These are phyloP conservation scores for Actinernus sp. DNA, from an alignment of 92 coral and sea anemone genomes.

Conservation along the genomic window DNA sequence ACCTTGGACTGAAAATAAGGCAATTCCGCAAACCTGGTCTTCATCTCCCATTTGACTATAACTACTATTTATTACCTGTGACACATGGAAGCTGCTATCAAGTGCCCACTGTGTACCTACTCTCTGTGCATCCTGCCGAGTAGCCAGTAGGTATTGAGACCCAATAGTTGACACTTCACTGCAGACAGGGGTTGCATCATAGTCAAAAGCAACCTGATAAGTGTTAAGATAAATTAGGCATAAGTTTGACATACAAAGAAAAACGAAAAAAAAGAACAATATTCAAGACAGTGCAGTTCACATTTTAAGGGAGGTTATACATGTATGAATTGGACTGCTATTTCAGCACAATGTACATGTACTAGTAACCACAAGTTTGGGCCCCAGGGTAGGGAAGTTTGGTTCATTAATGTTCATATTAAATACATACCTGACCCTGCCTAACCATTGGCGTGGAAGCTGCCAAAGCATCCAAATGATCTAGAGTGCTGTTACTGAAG, in stretches of 20 bases:
- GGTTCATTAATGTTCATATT: no score
- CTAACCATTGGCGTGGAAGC: slow-evolving; percentile 89
- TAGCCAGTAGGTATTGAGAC: slow-evolving; percentile 65
- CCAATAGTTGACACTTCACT: slow-evolving; percentile 68
- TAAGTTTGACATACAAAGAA: no score
- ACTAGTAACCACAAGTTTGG: no score
- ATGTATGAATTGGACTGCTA: not conserved
- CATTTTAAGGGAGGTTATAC: no score
- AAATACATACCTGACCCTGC: slow-evolving; percentile 39
- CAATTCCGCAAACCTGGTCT: no score
- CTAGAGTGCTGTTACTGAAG: slow-evolving; percentile 23
- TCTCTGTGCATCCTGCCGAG: not conserved
- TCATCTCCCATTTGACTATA: no score
- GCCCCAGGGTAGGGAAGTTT: no score
- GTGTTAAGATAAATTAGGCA: no score
- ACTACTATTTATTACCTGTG: slow-evolving; percentile 41
- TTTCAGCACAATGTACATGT: not conserved
- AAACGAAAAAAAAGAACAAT: no score
- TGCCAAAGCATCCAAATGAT: slow-evolving; percentile 73
- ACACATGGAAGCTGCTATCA: slow-evolving; percentile 66
- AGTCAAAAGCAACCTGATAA: slow-evolving; percentile 16
- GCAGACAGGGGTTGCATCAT: slow-evolving; percentile 19
- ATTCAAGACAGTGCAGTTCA: no score
- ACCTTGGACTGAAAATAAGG: no score
- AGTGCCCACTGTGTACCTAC: slow-evolving; percentile 8